Conservation (phyloP, 2,888 invertebrate genomes). For the Lacanobia wlatinum region DNA sequence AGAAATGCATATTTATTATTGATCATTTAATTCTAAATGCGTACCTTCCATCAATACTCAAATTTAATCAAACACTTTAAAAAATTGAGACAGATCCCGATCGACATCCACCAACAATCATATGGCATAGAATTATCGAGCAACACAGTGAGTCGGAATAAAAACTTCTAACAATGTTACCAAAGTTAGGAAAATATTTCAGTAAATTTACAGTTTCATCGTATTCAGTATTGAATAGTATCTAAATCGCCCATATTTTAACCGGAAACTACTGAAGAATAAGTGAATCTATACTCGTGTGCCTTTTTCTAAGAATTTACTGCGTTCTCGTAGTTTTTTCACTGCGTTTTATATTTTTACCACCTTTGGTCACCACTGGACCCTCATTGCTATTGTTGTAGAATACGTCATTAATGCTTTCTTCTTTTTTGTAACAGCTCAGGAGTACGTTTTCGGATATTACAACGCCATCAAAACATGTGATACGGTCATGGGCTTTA, state of each 20-base stretch:
- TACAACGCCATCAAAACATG: background rate
- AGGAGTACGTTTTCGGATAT: background rate
- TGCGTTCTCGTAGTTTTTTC: background rate
- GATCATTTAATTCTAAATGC: no score
- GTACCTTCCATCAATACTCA: no score
- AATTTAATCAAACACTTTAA: no score
- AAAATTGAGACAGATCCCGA: background rate
- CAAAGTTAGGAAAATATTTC: background rate
- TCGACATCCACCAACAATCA: background rate
- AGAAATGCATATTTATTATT: no score
- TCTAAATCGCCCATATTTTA: background rate
- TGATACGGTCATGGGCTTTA: background rate
- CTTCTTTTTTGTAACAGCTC: background rate
- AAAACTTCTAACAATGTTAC: background rate
- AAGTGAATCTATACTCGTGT: background rate
- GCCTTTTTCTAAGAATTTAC: background rate
- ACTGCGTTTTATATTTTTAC: background rate
- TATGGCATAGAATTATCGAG: background rate
- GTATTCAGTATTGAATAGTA: background rate
- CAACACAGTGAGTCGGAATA: background rate
- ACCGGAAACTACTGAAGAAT: background rate
- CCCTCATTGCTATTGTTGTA: background rate
- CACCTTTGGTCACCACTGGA: background rate
- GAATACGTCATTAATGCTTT: background rate
- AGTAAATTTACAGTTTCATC: background rate